Evolutionary conservation across 2,113 vertebrate genomes (phyloP).

Genomic region (Ploceus nigricollis): DNA sequence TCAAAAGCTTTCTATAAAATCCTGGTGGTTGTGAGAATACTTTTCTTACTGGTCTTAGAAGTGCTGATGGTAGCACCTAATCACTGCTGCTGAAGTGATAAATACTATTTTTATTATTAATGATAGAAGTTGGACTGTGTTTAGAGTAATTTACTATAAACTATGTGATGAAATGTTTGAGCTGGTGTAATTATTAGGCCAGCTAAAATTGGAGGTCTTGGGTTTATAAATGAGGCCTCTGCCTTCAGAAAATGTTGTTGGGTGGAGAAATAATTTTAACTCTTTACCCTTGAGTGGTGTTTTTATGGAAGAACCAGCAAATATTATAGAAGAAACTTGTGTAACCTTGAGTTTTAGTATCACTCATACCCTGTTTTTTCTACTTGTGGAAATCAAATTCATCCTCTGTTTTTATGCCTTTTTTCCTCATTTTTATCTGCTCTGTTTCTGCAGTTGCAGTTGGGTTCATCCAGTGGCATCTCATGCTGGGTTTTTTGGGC

Average conservation of each 20-base stretch:
- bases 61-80: not conserved
- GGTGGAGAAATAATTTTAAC: not conserved
- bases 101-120: not conserved
- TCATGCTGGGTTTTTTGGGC: not conserved
- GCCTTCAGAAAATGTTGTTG: not conserved
- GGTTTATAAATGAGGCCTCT: not conserved
- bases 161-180: not conserved
- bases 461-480: not conserved
- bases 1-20: not conserved
- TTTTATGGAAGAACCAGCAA: not conserved
- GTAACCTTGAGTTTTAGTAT: not conserved
- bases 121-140: not conserved
- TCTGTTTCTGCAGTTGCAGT: not conserved
- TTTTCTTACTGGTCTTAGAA: not conserved
- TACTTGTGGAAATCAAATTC: not conserved
- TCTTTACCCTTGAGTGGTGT: rapidly evolving
- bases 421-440: not conserved
- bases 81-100: not conserved
- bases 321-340: not conserved
- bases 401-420: not conserved
- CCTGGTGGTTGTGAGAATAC: not conserved
- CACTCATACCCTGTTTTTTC: not conserved
- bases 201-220: not conserved
- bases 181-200: not conserved
- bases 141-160: not conserved